Base-by-base conservation (phyloP, 2,888 invertebrate species). In the Celastrina argiolus region DNA sequence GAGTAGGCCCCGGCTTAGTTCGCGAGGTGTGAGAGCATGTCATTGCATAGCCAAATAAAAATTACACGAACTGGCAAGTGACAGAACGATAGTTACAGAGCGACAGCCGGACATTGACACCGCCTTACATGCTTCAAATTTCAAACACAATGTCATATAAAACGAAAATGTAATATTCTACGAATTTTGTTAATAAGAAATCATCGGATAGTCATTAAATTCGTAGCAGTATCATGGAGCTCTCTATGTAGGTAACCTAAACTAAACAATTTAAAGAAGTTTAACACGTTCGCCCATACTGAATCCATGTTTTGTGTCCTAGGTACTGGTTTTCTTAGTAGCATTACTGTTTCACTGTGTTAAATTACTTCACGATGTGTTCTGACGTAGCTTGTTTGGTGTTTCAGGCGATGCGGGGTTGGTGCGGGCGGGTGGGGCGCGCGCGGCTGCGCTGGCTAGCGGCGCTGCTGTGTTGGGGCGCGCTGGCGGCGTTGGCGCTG, bases 381-480 rank as follows among this genome's bases (percentile, higher is more conserved):
- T 41, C 39, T 68, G 18, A 59, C 28, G 41, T 56, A 0, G 14
- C 22, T 41, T 14, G 34, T 69, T 66, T 67, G 58, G 56, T 70
- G 69, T 81, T 81, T 8, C 85, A 86, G 88, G 86, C 76, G 74
- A 85, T 86, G 88, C 86, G 88, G 73, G 84, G 75, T 70, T 75
- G 82, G 81, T 84, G 84, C 80, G 77, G 79, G 78, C 78, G 79
- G 81, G 72, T 81, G 70, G 73, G 78, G 69, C 80, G 85, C 76
- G 76, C 81, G 75, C 84, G 87, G 68, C 76, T 80, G 77, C 83
- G 88, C 74, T 85, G 84, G 85, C 81, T 85, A 75, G 84, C 81
- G 66, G 87, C 83, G 80, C 83, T 87, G 77, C 76, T 84, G 77
- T 82, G 84, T 81, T 87, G 88, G 88, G 81, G 76, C 69, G 82